phyloP scores from a whole-genome alignment of 2,113 vertebrate species.

The Seriola dumerili region DNA sequence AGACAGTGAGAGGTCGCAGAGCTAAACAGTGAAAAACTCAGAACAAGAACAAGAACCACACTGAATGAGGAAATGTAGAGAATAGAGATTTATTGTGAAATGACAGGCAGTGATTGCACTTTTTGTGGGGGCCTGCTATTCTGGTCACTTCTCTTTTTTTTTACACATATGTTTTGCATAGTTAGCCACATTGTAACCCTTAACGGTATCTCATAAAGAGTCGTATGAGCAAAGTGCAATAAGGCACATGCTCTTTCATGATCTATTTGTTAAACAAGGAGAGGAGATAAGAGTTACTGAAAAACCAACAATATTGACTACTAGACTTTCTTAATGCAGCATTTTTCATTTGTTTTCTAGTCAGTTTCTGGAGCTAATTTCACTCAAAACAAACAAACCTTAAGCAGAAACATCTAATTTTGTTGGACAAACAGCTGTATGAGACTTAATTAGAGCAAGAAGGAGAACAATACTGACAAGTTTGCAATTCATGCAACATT shows the following conservation, averaged over 20 bases:
- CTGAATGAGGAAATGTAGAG: neutral
- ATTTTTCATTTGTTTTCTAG: neutral
- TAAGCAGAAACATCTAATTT: neutral
- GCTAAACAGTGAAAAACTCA: neutral
- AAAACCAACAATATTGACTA: conserved; percentile 14
- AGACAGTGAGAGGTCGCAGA: neutral
- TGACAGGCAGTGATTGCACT: conserved; percentile 14
- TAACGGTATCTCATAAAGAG: conserved; percentile 24
- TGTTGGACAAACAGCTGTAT: neutral
- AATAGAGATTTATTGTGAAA: conserved; percentile 54
- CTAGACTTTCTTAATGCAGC: neutral
- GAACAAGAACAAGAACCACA: neutral
- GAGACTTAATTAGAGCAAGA: neutral
- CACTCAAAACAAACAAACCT: neutral
- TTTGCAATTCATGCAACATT: neutral
- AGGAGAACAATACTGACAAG: neutral
- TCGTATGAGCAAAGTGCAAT: conserved; percentile 12
- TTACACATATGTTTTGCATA: conserved; percentile 4
- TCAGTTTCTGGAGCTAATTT: neutral
- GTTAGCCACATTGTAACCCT: conserved; percentile 4
- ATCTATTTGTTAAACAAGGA: neutral
- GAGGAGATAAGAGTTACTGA: neutral
- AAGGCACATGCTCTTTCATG: neutral
- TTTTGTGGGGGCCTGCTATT: neutral
- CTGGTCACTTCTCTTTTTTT: conserved; percentile 61